These are phyloP conservation scores for Caenorhabditis sp. DNA, from an alignment of 2,888 invertebrate genomes.

Conservation along the genomic window DNA sequence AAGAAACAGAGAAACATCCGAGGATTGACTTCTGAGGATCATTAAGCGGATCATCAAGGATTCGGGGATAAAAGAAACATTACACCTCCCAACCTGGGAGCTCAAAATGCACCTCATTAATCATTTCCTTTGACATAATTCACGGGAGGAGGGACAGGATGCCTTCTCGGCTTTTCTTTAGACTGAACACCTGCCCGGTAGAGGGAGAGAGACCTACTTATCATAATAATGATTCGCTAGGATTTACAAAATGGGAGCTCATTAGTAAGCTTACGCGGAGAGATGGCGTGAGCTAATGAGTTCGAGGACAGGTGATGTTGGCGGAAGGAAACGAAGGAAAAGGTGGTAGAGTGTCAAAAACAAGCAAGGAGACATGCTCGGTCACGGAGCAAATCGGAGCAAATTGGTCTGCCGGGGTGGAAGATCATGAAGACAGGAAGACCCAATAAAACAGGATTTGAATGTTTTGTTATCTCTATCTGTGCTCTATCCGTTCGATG, in stretches of 20 bases:
- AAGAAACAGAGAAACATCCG: not conserved
- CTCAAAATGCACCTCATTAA: conserved; percentile 14
- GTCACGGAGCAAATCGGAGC: not conserved
- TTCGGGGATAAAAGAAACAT: not conserved
- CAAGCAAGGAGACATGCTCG: conserved; percentile 15
- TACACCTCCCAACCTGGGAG: conserved; percentile 1
- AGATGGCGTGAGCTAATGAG: conserved; percentile 26
- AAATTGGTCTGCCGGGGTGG: not conserved
- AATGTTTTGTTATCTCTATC: not conserved
- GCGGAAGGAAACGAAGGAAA: conserved; percentile 15
- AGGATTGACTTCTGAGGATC: not conserved
- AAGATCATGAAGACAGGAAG: not conserved
- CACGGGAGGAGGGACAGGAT: conserved; percentile 8
- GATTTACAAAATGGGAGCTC: conserved; percentile 18
- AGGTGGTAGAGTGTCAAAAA: conserved; percentile 35
- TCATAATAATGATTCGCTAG: conserved; percentile 21
- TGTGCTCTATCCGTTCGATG: not conserved
- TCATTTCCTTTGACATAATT: conserved; percentile 35
- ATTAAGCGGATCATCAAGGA: not conserved
- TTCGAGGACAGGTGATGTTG: conserved; percentile 25
- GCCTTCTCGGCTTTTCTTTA: conserved; percentile 13
- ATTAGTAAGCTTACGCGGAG: conserved; percentile 18
- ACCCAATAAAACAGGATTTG: not conserved
- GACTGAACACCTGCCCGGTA: conserved; percentile 13
- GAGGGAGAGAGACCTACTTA: conserved; percentile 11